Conservation (phyloP, 2,888 invertebrate species). For the Lithodes maja region DNA sequence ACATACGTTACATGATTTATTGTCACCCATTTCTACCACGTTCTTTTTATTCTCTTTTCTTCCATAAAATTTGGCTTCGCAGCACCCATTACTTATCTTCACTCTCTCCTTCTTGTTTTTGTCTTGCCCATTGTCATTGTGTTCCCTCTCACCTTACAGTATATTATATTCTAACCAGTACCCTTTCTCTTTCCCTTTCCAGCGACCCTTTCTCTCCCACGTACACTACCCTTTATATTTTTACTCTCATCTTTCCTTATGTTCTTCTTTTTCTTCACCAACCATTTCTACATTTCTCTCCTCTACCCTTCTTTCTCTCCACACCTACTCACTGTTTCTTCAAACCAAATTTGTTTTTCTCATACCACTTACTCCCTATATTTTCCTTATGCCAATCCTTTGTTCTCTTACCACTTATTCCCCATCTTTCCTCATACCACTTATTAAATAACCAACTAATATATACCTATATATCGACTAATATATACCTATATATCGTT, state of each 20-base stretch:
- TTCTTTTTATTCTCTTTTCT: too few relatives aligned
- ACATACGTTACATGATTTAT: too few relatives aligned
- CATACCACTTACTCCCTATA: not conserved
- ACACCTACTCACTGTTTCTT: not conserved
- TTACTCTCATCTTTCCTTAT: conserved; percentile 23
- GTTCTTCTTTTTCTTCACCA: not conserved
- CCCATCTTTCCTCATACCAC: not conserved
- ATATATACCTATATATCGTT: too few relatives aligned
- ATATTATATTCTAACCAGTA: not conserved
- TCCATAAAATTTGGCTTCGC: too few relatives aligned
- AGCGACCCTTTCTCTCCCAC: not conserved
- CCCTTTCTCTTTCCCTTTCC: not conserved
- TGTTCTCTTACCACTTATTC: not conserved
- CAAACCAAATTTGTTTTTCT: not conserved
- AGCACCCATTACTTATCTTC: too few relatives aligned
- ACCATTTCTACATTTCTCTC: not conserved
- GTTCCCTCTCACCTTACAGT: not conserved
- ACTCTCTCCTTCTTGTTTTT: not conserved
- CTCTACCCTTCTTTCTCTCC: not conserved
- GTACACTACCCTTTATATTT: not conserved
- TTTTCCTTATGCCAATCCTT: not conserved
- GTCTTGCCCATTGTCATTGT: not conserved
- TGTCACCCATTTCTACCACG: too few relatives aligned
- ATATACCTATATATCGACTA: too few relatives aligned
- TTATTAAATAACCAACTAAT: too few relatives aligned